A percentile compares a stretch with the other conserved stretches of the same genome.
Conservation (phyloP, 1,140 invertebrate species). For the Coptotermes formosanus region DNA sequence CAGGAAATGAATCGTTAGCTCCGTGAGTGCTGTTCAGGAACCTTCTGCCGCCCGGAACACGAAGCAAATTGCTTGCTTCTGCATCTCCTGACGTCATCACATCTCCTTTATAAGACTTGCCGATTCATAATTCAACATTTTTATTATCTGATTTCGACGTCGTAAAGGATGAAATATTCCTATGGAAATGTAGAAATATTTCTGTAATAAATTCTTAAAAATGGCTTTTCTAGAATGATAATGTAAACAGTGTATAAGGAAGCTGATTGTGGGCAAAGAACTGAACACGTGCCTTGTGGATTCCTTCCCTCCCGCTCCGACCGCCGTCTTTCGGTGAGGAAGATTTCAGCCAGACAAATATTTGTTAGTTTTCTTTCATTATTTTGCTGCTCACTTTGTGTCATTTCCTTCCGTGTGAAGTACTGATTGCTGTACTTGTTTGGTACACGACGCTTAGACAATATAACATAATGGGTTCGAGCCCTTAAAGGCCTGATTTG, state of each 20-base stretch:
- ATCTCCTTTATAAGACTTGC: conserved; percentile 1
- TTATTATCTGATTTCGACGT: conserved; percentile 3
- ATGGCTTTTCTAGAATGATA: background rate
- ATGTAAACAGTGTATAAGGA: background rate
- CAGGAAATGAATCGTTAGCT: conserved; percentile 18
- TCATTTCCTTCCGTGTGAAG: too few species aligned
- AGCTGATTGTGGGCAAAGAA: too few species aligned
- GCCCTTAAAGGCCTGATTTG: too few species aligned
- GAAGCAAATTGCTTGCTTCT: conserved; percentile 15
- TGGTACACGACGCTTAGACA: too few species aligned
- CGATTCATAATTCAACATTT: conserved; percentile 17
- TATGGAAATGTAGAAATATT: background rate
- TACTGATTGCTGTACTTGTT: too few species aligned
- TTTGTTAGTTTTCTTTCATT: too few species aligned
- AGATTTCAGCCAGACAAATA: too few species aligned
- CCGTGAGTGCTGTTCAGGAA: background rate
- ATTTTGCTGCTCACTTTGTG: too few species aligned
- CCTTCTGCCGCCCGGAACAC: conserved; percentile 10
- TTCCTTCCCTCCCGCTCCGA: too few species aligned
- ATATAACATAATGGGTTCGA: too few species aligned
- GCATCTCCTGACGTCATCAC: background rate
- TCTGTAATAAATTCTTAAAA: background rate
- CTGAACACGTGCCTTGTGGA: too few species aligned
- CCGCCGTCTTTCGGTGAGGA: too few species aligned
- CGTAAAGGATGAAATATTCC: background rate